A percentile compares a stretch with the other conserved stretches of the same genome.
Conservation (phyloP, 2,888 invertebrate genomes). For the Papilio protenor region DNA sequence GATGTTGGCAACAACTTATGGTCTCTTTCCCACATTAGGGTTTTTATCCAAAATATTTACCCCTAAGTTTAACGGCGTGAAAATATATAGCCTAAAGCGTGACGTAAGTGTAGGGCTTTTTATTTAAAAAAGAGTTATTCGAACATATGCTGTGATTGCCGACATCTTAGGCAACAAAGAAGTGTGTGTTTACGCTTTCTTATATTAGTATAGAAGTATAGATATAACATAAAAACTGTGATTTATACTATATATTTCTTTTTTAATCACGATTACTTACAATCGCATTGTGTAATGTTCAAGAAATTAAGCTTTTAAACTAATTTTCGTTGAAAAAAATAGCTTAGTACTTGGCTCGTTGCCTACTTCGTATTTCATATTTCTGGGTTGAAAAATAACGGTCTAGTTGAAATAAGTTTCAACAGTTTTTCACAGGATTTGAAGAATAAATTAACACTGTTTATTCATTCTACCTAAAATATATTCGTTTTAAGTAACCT, state of each 20-base stretch:
- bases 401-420: not conserved
- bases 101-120: too few relatives aligned
- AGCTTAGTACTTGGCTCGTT: conserved; percentile 13
- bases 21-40: too few relatives aligned
- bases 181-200: too few relatives aligned
- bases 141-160: too few relatives aligned
- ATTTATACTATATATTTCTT: not conserved
- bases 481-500: not conserved
- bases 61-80: too few relatives aligned
- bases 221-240: too few relatives aligned
- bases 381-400: conserved; percentile 3
- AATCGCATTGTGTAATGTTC: not conserved
- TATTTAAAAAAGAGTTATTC: too few relatives aligned
- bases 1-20: too few relatives aligned
- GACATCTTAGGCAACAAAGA: too few relatives aligned
- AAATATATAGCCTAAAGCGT: too few relatives aligned
- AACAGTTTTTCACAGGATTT: conserved; percentile 8
- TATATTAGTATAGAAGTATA: too few relatives aligned
- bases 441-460: conserved; percentile 12
- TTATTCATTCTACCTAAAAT: not conserved
- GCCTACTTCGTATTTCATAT: conserved; percentile 11
- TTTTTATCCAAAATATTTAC: too few relatives aligned
- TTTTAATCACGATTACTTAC: not conserved
- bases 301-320: conserved; percentile 1
- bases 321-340: not conserved